A percentile compares a stretch with the other conserved stretches of the same genome.
These are phyloP conservation scores for Dysidea cf. avara DNA, from an alignment of 37 sponge, comb jelly and placozoan species.

Conservation along the genomic window DNA sequence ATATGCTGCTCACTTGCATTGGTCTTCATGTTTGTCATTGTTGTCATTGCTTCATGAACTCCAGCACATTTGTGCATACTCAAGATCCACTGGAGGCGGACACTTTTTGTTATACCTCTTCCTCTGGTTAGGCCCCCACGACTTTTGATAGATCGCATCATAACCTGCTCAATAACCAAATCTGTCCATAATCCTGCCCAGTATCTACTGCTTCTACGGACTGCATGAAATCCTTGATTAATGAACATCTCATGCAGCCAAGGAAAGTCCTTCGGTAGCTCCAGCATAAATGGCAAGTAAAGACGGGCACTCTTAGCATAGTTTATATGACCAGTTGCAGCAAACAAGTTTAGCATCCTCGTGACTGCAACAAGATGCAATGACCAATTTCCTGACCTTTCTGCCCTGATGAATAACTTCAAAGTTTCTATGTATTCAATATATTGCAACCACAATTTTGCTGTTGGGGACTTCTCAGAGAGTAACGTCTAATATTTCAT, in stretches of 20 bases:
- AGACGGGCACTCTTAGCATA: conserved; percentile 32
- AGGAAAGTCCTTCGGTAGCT: conserved; percentile 8
- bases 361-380: conserved; percentile 26
- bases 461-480: conserved; percentile 24
- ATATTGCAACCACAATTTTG: too few species aligned
- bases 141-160: conserved; percentile 34
- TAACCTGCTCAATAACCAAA: too few species aligned
- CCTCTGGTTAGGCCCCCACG: too few species aligned
- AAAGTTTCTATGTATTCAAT: too few species aligned
- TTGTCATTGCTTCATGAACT: conserved; percentile 41
- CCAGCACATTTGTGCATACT: conserved; percentile 39
- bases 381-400: conserved; percentile 30
- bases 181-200: too few species aligned
- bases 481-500: conserved; percentile 11
- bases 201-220: too few species aligned
- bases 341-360: conserved; percentile 38
- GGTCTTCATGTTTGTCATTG: conserved; percentile 11
- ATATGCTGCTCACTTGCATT: too few species aligned
- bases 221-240: too few species aligned
- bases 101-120: too few species aligned
- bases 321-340: conserved; percentile 36
- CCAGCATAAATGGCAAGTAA: conserved; percentile 37
- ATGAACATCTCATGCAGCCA: too few species aligned
- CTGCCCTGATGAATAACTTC: conserved; percentile 38
- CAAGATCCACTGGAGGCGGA: conserved; percentile 20